phyloP scores from a whole-genome alignment of 2,113 vertebrate genomes.

The Salvator merianae region DNA sequence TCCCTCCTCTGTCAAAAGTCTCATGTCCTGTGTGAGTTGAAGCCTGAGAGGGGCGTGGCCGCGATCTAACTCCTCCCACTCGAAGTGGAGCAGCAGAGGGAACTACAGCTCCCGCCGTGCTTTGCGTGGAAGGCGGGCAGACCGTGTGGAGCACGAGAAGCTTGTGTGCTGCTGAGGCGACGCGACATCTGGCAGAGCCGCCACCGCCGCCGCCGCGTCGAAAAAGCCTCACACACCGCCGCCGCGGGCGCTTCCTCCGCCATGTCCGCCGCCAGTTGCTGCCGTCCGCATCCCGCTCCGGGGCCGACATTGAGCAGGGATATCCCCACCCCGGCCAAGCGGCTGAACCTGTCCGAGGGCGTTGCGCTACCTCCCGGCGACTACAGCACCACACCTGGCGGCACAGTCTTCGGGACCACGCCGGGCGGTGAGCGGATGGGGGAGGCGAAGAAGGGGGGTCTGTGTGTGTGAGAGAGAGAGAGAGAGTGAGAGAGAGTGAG shows the following conservation, averaged over 20 bases:
- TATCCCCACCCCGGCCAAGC: slow-evolving; percentile 75
- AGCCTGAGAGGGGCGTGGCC: not conserved
- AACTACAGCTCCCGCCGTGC: not conserved
- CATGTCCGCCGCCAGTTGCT: slow-evolving; percentile 73
- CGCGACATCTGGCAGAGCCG: too few relatives aligned
- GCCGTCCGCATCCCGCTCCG: slow-evolving; percentile 36
- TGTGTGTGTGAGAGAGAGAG: not conserved
- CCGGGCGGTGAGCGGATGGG: slow-evolving; percentile 72
- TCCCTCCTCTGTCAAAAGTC: too few relatives aligned
- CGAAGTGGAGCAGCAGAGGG: too few relatives aligned
- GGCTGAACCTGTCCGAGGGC: slow-evolving; percentile 73
- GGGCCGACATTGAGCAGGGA: slow-evolving; percentile 73
- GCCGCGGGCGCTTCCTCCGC: not conserved
- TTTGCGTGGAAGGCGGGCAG: not conserved
- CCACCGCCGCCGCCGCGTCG: not conserved
- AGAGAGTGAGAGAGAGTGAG: too few relatives aligned
- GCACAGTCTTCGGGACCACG: slow-evolving; percentile 82
- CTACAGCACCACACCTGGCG: slow-evolving; percentile 82
- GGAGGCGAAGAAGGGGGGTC: not conserved
- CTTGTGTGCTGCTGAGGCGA: too few relatives aligned
- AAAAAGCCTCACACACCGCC: too few relatives aligned
- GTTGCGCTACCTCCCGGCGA: slow-evolving; percentile 67
- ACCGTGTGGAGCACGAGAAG: too few relatives aligned
- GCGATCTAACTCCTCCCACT: too few relatives aligned
- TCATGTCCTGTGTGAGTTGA: too few relatives aligned